phyloP scores from a whole-genome alignment of 2,888 invertebrate genomes.

The Nemapogon koenigi region DNA sequence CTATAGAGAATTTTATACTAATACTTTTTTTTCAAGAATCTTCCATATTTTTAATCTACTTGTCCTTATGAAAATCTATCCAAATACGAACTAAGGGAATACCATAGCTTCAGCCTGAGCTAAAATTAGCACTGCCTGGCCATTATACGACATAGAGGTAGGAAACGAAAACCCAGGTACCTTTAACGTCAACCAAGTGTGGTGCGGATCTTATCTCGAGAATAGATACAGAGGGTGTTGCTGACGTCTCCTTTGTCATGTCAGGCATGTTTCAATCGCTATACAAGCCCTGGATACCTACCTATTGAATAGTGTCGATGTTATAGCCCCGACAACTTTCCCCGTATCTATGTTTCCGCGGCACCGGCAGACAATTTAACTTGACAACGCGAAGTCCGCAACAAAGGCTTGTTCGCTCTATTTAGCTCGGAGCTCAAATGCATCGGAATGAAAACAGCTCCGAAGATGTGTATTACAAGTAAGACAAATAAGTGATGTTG shows the following conservation, averaged over 20 bases:
- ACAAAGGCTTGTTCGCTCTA: slow-evolving; percentile 51
- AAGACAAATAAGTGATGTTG: too few relatives aligned
- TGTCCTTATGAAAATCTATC: too few relatives aligned
- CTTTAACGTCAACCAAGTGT: too few relatives aligned
- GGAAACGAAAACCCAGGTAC: too few relatives aligned
- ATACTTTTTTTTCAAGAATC: too few relatives aligned
- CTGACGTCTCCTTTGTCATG: slow-evolving; percentile 2
- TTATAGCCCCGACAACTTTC: slow-evolving; percentile 48
- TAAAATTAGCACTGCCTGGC: too few relatives aligned
- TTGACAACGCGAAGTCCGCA: slow-evolving; percentile 48
- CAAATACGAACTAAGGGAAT: too few relatives aligned
- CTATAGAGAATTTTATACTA: too few relatives aligned
- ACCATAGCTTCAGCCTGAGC: too few relatives aligned
- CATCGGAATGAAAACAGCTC: slow-evolving; percentile 2
- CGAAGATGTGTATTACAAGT: too few relatives aligned
- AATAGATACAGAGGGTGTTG: slow-evolving; percentile 7
- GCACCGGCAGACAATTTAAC: slow-evolving; percentile 56
- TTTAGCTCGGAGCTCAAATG: slow-evolving; percentile 28
- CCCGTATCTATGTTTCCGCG: slow-evolving; percentile 57
- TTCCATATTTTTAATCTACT: too few relatives aligned
- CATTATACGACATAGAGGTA: too few relatives aligned
- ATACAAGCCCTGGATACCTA: slow-evolving; percentile 3
- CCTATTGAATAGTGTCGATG: slow-evolving; percentile 53
- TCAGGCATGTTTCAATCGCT: slow-evolving; percentile 5
- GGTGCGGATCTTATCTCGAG: slow-evolving; percentile 3